Conservation (phyloP, 1,140 invertebrate genomes). For the Dendrolimus kikuchii region DNA sequence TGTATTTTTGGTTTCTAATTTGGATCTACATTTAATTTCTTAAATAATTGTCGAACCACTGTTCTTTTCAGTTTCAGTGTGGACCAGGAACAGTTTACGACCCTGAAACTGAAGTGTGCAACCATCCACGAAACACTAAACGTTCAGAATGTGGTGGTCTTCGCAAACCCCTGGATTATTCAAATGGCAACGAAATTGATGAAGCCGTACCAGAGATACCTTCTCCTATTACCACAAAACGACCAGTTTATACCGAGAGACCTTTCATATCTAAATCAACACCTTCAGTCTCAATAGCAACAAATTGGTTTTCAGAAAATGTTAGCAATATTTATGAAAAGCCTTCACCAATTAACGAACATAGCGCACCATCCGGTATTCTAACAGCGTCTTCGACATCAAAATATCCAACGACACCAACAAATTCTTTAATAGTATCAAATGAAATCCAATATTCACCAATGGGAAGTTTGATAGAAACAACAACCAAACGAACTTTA, state of each 20-base stretch:
- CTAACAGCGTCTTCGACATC: slow-evolving; percentile 6
- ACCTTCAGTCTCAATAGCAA: neutral
- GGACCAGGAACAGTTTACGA: slow-evolving; percentile 82
- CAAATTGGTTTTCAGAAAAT: neutral
- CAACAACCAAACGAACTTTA: neutral
- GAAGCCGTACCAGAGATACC: slow-evolving; percentile 33
- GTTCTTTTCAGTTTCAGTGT: slow-evolving; percentile 77
- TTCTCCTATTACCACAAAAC: slow-evolving; percentile 36
- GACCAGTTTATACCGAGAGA: slow-evolving; percentile 9
- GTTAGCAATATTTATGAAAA: slow-evolving; percentile 4
- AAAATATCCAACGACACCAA: slow-evolving; percentile 8
- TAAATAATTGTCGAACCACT: neutral
- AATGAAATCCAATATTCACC: too few species aligned
- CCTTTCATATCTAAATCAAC: neutral
- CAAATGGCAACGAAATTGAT: slow-evolving; percentile 45
- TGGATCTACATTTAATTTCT: too few species aligned
- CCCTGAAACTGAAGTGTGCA: slow-evolving; percentile 76
- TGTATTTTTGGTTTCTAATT: too few species aligned
- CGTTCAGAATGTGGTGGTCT: slow-evolving; percentile 69
- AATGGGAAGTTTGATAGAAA: too few species aligned
- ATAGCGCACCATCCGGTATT: slow-evolving; percentile 1
- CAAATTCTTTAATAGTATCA: neutral
- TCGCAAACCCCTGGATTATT: slow-evolving; percentile 12
- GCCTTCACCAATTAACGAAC: neutral
- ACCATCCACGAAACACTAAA: slow-evolving; percentile 76